These are phyloP conservation scores for Atopsyche davidsoni DNA, from an alignment of 1,140 invertebrate genomes.

Conservation along the genomic window DNA sequence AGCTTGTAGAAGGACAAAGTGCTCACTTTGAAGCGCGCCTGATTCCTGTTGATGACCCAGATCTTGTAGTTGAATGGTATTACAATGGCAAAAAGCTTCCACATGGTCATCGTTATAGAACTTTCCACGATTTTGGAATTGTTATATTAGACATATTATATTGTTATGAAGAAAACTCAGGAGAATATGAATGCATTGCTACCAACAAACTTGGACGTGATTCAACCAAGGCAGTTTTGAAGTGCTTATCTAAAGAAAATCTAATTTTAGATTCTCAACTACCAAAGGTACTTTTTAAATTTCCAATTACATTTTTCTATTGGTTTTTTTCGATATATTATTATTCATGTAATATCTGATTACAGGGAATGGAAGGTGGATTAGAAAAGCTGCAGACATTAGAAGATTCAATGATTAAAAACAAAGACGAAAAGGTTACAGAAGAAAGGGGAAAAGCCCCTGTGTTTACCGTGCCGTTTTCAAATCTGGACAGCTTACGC, in stretches of 20 bases:
- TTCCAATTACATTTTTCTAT: no score
- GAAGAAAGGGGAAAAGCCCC: conserved; percentile 77
- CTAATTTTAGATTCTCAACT: conserved; percentile 93
- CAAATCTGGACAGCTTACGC: conserved; percentile 76
- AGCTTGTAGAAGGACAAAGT: conserved; percentile 85
- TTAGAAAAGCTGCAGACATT: conserved; percentile 87
- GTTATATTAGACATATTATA: conserved; percentile 95
- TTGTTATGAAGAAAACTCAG: conserved; percentile 95
- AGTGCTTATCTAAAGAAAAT: conserved; percentile 83
- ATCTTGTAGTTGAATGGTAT: conserved; percentile 91
- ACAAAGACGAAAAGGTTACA: conserved; percentile 60
- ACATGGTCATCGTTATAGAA: conserved; percentile 88
- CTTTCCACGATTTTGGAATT: conserved; percentile 95
- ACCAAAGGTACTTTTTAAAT: conserved; percentile 60
- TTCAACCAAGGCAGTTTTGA: conserved; percentile 75
- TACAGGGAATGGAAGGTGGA: conserved; percentile 84
- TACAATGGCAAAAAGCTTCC: conserved; percentile 89
- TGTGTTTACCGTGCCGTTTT: conserved; percentile 83
- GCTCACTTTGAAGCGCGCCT: conserved; percentile 90
- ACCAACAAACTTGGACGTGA: conserved; percentile 89
- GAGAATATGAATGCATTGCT: conserved; percentile 86
- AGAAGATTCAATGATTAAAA: conserved; percentile 77
- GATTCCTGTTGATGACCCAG: conserved; percentile 86
- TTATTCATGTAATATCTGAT: background rate
- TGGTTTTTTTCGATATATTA: background rate